Base-by-base conservation (phyloP, 2,113 vertebrate species). In the Leptobrachium ailaonicum region DNA sequence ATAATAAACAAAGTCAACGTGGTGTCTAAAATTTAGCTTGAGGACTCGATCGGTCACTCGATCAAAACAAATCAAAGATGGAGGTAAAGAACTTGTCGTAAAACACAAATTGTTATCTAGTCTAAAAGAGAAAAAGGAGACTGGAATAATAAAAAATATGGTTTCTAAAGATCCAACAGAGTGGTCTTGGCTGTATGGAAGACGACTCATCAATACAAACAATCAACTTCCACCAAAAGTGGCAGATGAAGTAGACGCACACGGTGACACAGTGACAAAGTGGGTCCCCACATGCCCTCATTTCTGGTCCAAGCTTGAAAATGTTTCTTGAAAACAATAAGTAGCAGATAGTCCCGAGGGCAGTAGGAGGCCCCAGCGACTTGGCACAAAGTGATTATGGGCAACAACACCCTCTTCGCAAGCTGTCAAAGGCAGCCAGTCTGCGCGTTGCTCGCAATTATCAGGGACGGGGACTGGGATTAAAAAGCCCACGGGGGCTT, bases 321-420 rank as follows among this genome's bases (percentile, higher is more conserved):
- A 14, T 0, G 43, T 45, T 11, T 5, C 74, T 1, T 14, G 41
- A 44, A 69, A 0, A 1, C 73, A 67, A 74, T 0, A 69, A 83
- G 82, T 2, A 56, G 73, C 2, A 0, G 73, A 0, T 0, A 43
- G 82, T n/a, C 2, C 76, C 0, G 42, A 76, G 82, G 83, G 79
- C 83, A 6, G 84, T 14, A 77, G 85, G 82, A 76, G 88, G 79
- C 83, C 85, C 41, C 83, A 0, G 53, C 1, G 1, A 66, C 0
- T 45, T 45, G 84, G 77, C 77, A 56, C 79, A 58, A 62, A 54
- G 83, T 83, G 85, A 85, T 84, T 74, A 85, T 0, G 82, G 85
- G 73, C 83, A 69, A 83, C 87, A 84, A 80, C 88, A 88, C 76
- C 87, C 87, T 73, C 83, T 89, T 88, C 83, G 0, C 89, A 86